Evolutionary conservation across 2,113 vertebrate species (phyloP), one percentile per base, ranked within the genome.

Genomic region (Stictonetta naevosa): DNA sequence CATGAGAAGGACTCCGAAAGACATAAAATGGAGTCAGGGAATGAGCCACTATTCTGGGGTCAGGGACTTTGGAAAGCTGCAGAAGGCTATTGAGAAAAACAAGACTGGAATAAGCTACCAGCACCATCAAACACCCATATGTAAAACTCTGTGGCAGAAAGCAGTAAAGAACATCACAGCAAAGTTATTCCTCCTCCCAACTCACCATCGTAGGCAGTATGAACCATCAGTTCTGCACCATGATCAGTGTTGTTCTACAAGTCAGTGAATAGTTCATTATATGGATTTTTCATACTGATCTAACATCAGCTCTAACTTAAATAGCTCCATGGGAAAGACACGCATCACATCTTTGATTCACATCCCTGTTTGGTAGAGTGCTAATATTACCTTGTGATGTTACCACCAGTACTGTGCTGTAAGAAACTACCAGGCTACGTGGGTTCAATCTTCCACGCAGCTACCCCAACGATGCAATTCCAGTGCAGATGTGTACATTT

Each of bases 211-310:
- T 10, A 40, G 2, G 20, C 46, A 5, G 55, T 4, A 14, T 0
- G 5, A 69, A 13, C 68, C 62, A 60, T 3, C 52, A 8, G 10
- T 34, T 28, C 73, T 44, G 52, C 28, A 33, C 67, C 36, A 11
- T 0, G 5, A 34, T 2, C 69, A 28, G 16, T 2, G 14, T 0
- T 26, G 36, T 29, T 44, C 42, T n/a, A 3, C 6, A 21, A 15
- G 19, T 53, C 66, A 50, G n/a, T 6, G 11, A 62, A 20, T 9
- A 1, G 5, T 21, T 69, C 25, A 4, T 2, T n/a, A 63, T 6
- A 10, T 34, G 18, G 8, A 6, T 6, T 31, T 28, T 16, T 29
- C 33, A 3, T 4, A 20, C 34, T 16, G 10, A 29, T 18, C 20
- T 17, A 19, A 56, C 21, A 19, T 4, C 13, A 78, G n/a, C 38